Percentiles rank a stretch among this genome's conserved stretches.
These are phyloP conservation scores for Calliopsis andreniformis DNA, from an alignment of 1,140 invertebrate genomes.

Conservation along the genomic window DNA sequence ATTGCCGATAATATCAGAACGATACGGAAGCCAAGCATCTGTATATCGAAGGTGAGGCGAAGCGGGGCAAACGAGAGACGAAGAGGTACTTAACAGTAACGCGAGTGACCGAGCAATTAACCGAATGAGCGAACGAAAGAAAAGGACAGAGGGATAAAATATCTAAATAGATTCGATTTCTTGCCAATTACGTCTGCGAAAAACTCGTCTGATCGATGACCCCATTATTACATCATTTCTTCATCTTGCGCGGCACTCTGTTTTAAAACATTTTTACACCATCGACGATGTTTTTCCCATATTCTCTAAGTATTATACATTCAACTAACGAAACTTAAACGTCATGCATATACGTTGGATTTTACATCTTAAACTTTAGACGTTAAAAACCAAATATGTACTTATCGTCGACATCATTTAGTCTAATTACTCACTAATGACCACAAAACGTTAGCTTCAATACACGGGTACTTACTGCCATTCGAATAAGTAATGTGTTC, in stretches of 20 bases:
- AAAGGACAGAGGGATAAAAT: too few species aligned
- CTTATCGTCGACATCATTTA: not conserved
- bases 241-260: not conserved
- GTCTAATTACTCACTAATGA: not conserved
- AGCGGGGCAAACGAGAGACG: too few species aligned
- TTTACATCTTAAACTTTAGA: not conserved
- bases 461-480: slow-evolving; percentile 72
- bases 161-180: not conserved
- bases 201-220: too few species aligned
- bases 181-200: not conserved
- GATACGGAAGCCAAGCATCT: too few species aligned
- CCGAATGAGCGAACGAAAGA: too few species aligned
- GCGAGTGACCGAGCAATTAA: too few species aligned
- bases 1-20: not conserved
- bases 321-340: too few species aligned
- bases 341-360: too few species aligned
- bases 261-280: not conserved
- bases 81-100: too few species aligned
- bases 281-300: not conserved
- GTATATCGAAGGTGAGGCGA: too few species aligned
- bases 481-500: slow-evolving; percentile 65
- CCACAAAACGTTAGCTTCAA: slow-evolving; percentile 55
- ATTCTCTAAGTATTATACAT: too few species aligned
- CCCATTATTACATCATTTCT: not conserved
- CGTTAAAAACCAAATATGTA: not conserved